Percentiles rank a stretch among this genome's conserved stretches.
These are phyloP conservation scores for Drosophila funebris DNA, from an alignment of 1,140 invertebrate genomes.

Conservation along the genomic window DNA sequence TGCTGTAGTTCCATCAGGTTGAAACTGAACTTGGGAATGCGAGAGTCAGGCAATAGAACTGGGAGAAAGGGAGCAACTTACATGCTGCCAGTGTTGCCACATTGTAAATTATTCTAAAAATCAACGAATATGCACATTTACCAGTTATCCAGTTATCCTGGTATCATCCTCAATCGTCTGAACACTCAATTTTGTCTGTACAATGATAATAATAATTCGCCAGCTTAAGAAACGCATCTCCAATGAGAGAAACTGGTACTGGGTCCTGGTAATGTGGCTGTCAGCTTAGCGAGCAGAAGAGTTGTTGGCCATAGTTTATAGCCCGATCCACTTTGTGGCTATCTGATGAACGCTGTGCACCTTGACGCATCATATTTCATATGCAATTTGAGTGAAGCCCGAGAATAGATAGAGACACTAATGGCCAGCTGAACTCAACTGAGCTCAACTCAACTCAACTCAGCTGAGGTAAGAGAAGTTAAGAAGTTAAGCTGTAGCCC, in stretches of 20 bases:
- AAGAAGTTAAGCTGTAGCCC: background rate
- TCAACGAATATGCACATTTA: background rate
- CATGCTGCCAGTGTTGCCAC: conserved; percentile 25
- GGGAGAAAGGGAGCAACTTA: conserved; percentile 16
- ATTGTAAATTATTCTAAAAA: conserved; percentile 6
- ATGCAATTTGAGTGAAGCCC: conserved; percentile 40
- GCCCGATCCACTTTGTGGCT: conserved; percentile 45
- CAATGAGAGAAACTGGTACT: background rate
- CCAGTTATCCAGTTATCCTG: conserved; percentile 1
- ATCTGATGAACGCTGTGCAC: conserved; percentile 53
- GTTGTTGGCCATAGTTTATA: conserved; percentile 19
- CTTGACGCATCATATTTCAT: conserved; percentile 54
- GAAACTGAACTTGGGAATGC: conserved; percentile 56
- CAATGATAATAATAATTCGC: conserved; percentile 20
- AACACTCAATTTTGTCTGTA: conserved; percentile 7
- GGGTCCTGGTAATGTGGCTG: conserved; percentile 26
- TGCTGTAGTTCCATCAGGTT: conserved; percentile 30
- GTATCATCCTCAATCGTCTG: background rate
- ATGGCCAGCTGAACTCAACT: conserved; percentile 25
- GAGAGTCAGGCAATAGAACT: conserved; percentile 15
- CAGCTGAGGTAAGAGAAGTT: background rate
- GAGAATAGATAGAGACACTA: conserved; percentile 23
- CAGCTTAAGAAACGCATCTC: too few relatives aligned
- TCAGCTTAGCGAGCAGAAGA: conserved; percentile 41
- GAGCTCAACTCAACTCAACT: background rate